phyloP scores from a whole-genome alignment of 2,888 invertebrate species.

The Girardia tigrina region DNA sequence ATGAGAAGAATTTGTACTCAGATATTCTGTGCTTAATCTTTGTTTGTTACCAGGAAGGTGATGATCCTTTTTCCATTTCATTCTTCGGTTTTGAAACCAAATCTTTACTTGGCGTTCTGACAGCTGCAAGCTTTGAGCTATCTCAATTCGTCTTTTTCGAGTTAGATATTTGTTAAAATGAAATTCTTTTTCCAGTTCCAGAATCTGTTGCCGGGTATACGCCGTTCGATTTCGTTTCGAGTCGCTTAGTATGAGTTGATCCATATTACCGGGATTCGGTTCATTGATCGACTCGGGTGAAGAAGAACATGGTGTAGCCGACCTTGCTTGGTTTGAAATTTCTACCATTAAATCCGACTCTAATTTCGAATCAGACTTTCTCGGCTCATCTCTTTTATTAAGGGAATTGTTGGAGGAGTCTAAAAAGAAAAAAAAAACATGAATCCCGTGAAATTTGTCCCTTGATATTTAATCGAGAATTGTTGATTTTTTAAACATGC shows the following conservation, averaged over 20 bases:
- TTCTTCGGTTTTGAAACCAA: constrained; percentile 93
- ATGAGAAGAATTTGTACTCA: not conserved
- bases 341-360: not conserved
- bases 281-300: not conserved
- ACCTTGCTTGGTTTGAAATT: not conserved
- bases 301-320: not conserved
- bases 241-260: constrained; percentile 7
- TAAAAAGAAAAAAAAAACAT: not conserved
- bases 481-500: no score
- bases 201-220: constrained; percentile 89
- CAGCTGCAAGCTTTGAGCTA: constrained; percentile 87
- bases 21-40: constrained; percentile 24
- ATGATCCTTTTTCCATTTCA: constrained; percentile 69
- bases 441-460: no score
- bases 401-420: not conserved
- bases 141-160: constrained; percentile 89
- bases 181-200: constrained; percentile 93
- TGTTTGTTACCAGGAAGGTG: constrained; percentile 30
- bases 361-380: not conserved
- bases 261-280: not conserved
- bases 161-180: constrained; percentile 95
- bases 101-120: constrained; percentile 95
- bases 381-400: not conserved
- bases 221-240: constrained; percentile 45
- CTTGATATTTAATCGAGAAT: no score